Percentiles rank a stretch among this genome's conserved stretches.
phyloP scores from a whole-genome alignment of 2,888 invertebrate species.

The Hermaeophaga mercurialis region DNA sequence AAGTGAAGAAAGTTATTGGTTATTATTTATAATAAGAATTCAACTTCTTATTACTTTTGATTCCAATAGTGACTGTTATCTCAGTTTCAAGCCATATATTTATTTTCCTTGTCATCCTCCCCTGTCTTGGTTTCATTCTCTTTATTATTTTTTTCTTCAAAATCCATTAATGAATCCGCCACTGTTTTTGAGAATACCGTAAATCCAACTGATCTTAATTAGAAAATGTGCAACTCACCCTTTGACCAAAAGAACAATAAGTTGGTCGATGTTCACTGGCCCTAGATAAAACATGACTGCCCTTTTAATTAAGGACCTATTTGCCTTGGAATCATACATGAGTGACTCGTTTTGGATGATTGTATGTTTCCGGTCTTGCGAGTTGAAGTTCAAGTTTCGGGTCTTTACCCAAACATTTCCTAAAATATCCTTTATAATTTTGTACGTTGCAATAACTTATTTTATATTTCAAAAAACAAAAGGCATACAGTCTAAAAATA shows the following conservation, averaged over 20 bases:
- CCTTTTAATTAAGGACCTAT: slow-evolving; percentile 53
- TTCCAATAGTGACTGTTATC: too few relatives aligned
- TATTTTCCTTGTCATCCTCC: too few relatives aligned
- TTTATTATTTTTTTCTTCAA: not conserved
- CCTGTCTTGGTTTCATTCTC: not conserved
- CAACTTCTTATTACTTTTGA: too few relatives aligned
- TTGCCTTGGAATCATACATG: slow-evolving; percentile 44
- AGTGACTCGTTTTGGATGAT: slow-evolving; percentile 37
- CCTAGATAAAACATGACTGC: slow-evolving; percentile 50
- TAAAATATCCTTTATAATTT: too few relatives aligned
- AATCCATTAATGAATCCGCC: not conserved
- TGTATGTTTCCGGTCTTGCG: slow-evolving; percentile 8
- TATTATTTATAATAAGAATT: too few relatives aligned
- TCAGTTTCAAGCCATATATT: too few relatives aligned
- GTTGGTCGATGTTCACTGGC: slow-evolving; percentile 45
- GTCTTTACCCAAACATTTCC: slow-evolving; percentile 5
- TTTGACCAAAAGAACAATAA: slow-evolving; percentile 49
- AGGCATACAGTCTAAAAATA: too few relatives aligned
- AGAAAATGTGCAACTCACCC: slow-evolving; percentile 48
- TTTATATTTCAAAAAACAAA: too few relatives aligned
- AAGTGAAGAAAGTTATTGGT: too few relatives aligned
- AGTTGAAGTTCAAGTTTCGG: slow-evolving; percentile 17
- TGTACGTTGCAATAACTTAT: too few relatives aligned
- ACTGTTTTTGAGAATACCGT: slow-evolving; percentile 5
- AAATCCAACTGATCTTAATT: slow-evolving; percentile 50